Evolutionary conservation across 2,113 vertebrate species (phyloP), one percentile per base, ranked within the genome.

Genomic region (Elgaria multicarinata): DNA sequence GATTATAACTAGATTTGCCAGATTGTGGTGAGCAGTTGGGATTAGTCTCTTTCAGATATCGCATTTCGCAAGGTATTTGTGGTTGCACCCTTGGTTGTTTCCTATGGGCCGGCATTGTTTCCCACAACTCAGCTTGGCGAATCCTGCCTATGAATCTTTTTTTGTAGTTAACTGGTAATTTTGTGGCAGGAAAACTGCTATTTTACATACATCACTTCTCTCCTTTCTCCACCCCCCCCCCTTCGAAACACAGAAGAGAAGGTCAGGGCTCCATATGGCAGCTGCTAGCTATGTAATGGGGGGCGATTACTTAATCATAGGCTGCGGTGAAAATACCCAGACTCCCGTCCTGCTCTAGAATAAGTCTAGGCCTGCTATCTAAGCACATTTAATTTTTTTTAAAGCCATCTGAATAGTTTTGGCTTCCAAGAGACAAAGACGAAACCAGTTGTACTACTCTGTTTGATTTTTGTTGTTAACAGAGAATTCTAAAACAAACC

Each of bases 1-100:
- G 93, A 93, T 93, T 92, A 89, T 0, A 90, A 93, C 72, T 84
- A 44, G 85, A 71, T 85, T 85, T 86, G 92, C 62, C 90, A 90
- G 89, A 14, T 72, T 90, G 33, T 90, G 76, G 87, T 80, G 93
- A 90, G 85, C 6, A 75, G 78, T 1, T 2, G 64, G 75, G 90
- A 85, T 87, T 92, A 91, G 74, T 86, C 77, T 76, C 0, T 0
- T 81, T 90, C 20, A 8, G 58, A 1, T 18, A 55, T 75, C 64
- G 74, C 5, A 1, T 66, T 71, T 74, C n/a, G 2, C 77, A 86
- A 78, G 84, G 81, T 71, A 31, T 74, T 91, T 92, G 91, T 91
- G 90, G 26, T 31, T 31, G 66, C 16, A 86, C 82, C 80, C 4
- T 76, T 50, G 64, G 88, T 78, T 71, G 92, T 66, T 2, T 77